Evolutionary conservation across 2,888 invertebrate genomes (phyloP).

Genomic region (Ochlodes sylvanus): DNA sequence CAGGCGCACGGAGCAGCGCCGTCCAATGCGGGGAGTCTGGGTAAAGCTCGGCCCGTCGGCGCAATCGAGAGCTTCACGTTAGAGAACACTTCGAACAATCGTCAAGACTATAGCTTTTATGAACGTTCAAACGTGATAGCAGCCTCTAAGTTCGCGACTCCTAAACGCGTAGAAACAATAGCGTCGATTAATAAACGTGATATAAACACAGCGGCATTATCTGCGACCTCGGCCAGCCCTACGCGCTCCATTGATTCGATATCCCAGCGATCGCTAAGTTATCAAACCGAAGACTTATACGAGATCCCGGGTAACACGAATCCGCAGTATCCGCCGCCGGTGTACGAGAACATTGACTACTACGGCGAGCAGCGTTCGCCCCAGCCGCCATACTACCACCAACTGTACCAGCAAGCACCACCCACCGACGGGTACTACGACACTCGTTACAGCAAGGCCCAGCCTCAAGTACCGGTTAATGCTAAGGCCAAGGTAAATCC

Average conservation of each 20-base stretch:
- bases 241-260: constrained; percentile 86
- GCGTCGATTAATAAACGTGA: constrained; percentile 77
- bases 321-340: constrained; percentile 74
- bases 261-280: constrained; percentile 85
- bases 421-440: constrained; percentile 80
- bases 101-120: constrained; percentile 81
- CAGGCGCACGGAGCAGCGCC: constrained; percentile 77
- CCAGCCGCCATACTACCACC: constrained; percentile 87
- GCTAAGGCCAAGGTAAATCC: constrained; percentile 72
- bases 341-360: constrained; percentile 94
- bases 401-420: constrained; percentile 75
- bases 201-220: constrained; percentile 69
- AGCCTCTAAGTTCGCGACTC: constrained; percentile 91
- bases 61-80: constrained; percentile 88
- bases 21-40: constrained; percentile 66
- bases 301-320: constrained; percentile 76
- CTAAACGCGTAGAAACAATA: constrained; percentile 89
- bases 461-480: constrained; percentile 91
- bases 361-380: constrained; percentile 86
- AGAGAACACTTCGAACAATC: constrained; percentile 77
- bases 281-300: constrained; percentile 77
- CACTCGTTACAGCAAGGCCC: constrained; percentile 89
- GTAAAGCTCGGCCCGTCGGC: constrained; percentile 85
- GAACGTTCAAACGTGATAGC: constrained; percentile 91
- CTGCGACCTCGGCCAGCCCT: constrained; percentile 72